Conservation (phyloP, 2,113 vertebrate genomes). For the Hemibagrus wyckioides region DNA sequence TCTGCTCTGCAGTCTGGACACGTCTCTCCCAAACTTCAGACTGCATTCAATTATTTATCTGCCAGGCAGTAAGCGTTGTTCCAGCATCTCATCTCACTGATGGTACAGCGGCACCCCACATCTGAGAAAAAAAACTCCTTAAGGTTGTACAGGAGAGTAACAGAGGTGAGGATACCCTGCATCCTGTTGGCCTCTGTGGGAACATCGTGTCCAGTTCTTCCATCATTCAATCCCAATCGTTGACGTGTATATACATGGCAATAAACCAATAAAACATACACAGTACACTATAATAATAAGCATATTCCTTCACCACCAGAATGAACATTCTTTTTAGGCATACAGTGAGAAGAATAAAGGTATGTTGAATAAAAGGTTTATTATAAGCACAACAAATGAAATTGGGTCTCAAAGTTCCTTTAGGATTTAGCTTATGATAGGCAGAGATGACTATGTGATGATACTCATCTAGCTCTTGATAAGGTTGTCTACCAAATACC, state of each 20-base stretch:
- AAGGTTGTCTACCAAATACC: no score
- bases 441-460: not conserved
- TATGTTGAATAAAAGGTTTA: not conserved
- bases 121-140: not conserved
- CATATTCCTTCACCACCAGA: not conserved
- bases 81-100: constrained; percentile 32
- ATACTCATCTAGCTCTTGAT: no score
- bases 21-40: constrained; percentile 78
- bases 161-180: not conserved
- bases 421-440: not conserved
- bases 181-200: not conserved
- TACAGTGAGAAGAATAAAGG: not conserved
- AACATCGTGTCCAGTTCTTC: not conserved
- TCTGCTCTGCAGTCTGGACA: constrained; percentile 75
- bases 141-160: not conserved
- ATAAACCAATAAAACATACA: not conserved
- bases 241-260: not conserved
- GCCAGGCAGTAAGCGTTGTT: constrained; percentile 48
- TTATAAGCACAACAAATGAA: not conserved
- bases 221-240: not conserved
- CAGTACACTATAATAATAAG: not conserved
- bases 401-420: not conserved
- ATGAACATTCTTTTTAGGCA: not conserved
- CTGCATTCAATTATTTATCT: constrained; percentile 77
- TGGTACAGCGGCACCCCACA: constrained; percentile 15